A percentile compares a stretch with the other conserved stretches of the same genome.
Conservation (phyloP, 1,140 invertebrate species). For the Calosoma granatense region DNA sequence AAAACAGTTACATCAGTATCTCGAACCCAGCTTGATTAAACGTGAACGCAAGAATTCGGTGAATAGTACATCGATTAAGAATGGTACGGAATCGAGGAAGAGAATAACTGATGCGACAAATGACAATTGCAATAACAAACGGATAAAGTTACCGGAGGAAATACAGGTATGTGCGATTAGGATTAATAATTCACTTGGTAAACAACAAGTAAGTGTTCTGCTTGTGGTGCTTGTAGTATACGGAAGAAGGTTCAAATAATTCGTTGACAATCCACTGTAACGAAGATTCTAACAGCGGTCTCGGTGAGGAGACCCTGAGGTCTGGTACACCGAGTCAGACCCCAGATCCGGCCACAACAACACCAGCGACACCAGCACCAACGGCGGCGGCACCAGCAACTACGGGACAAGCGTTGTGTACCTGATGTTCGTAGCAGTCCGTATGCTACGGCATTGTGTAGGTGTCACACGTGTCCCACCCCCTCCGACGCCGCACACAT, state of each 20-base stretch:
- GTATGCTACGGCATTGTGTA: background rate
- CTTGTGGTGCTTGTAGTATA: slow-evolving; percentile 27
- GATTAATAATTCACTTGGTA: too few relatives aligned
- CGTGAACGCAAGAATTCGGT: slow-evolving; percentile 51
- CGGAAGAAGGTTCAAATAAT: slow-evolving; percentile 31
- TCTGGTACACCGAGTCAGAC: background rate
- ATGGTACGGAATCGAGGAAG: slow-evolving; percentile 25
- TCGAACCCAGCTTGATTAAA: slow-evolving; percentile 58
- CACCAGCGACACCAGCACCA: background rate
- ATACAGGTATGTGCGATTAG: slow-evolving; percentile 6
- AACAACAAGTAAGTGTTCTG: too few relatives aligned
- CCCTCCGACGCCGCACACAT: too few relatives aligned
- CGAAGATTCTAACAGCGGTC: slow-evolving; percentile 28
- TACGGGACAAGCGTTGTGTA: slow-evolving; percentile 20
- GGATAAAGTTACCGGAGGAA: slow-evolving; percentile 13
- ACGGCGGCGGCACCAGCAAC: background rate
- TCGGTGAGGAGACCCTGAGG: background rate
- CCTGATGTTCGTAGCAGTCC: slow-evolving; percentile 16
- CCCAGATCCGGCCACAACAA: background rate
- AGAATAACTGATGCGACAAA: slow-evolving; percentile 23
- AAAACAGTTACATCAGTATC: slow-evolving; percentile 65
- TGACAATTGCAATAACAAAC: slow-evolving; percentile 15
- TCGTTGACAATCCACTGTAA: slow-evolving; percentile 25
- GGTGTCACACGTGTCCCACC: background rate
- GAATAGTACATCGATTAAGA: slow-evolving; percentile 17